Conservation (phyloP, 2,113 vertebrate genomes). For the Leptosomus discolor region DNA sequence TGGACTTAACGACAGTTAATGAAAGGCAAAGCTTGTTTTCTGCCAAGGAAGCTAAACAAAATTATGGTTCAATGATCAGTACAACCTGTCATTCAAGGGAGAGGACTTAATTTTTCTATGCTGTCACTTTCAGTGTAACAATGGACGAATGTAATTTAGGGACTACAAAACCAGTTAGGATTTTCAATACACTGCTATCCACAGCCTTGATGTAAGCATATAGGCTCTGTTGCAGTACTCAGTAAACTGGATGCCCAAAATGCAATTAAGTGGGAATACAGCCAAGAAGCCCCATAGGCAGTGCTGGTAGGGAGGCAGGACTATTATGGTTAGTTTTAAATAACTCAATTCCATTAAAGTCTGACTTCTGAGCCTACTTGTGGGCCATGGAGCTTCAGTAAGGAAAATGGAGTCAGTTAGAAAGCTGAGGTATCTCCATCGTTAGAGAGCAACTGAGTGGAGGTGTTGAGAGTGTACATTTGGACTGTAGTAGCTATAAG, state of each 20-base stretch:
- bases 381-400: neutral
- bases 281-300: neutral
- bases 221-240: fast-evolving
- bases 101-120: neutral
- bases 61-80: neutral
- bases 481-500: neutral
- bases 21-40: neutral
- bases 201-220: neutral
- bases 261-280: neutral
- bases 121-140: neutral
- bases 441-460: neutral
- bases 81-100: neutral
- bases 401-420: neutral
- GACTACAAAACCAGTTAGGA: neutral
- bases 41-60: neutral
- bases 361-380: neutral
- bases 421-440: neutral
- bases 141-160: neutral
- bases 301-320: neutral
- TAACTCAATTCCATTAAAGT: neutral
- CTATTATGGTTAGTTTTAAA: neutral
- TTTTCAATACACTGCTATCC: neutral
- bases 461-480: neutral
- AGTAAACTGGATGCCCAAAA: neutral
- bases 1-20: neutral